Percentiles rank a stretch among this genome's conserved stretches.
Evolutionary conservation across 2,797 vertebrate species (phyloP).

Genomic region (Artibeus jamaicensis): DNA sequence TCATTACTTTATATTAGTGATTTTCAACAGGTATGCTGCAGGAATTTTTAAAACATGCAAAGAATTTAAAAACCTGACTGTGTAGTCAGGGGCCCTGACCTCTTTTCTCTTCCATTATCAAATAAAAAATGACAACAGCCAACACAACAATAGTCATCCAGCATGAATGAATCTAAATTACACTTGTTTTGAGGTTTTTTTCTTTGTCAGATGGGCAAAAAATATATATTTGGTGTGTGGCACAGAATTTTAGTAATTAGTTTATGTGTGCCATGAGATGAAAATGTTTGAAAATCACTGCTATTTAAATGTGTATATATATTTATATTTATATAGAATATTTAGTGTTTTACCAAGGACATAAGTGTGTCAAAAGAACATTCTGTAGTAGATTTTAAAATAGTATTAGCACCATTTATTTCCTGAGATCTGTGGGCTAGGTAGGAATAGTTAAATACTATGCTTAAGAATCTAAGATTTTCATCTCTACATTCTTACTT

Average conservation of each 20-base stretch:
- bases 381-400: slow-evolving; percentile 25
- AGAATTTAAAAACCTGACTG: background rate
- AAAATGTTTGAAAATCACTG: background rate
- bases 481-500: background rate
- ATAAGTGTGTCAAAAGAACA: background rate
- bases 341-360: background rate
- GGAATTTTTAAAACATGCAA: background rate
- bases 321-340: background rate
- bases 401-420: background rate
- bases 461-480: background rate
- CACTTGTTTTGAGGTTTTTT: background rate
- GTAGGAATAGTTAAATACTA: background rate
- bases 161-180: background rate
- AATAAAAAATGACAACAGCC: background rate
- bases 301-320: background rate
- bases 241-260: background rate
- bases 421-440: background rate
- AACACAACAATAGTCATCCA: background rate
- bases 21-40: background rate
- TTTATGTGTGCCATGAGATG: background rate
- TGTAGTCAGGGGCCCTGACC: background rate
- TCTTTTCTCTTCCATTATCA: background rate
- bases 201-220: background rate
- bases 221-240: background rate
- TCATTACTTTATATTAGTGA: background rate